Evolutionary conservation across 2,113 vertebrate species (phyloP).

Genomic region (Urocynchramus pylzowi): DNA sequence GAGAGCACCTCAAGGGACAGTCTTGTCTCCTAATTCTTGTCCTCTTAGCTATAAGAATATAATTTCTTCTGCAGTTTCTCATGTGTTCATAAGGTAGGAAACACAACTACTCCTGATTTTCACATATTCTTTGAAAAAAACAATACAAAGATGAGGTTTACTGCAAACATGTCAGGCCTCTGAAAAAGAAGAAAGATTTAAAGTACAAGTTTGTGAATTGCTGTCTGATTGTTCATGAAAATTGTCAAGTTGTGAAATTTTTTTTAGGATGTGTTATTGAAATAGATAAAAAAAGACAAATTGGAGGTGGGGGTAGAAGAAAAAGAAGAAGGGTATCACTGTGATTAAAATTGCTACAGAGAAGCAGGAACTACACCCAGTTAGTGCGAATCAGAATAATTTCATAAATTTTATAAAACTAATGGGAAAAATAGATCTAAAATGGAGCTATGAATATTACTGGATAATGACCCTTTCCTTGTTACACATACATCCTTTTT

Average conservation of each 20-base stretch:
- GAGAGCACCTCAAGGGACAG: rapidly evolving
- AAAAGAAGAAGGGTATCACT: neutral
- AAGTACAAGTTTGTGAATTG: neutral
- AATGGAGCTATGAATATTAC: neutral
- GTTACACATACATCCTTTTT: neutral
- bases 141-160: neutral
- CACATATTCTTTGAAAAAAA: neutral
- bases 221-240: neutral
- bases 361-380: neutral
- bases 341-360: neutral
- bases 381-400: neutral
- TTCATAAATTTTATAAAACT: neutral
- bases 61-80: neutral
- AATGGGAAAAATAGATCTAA: neutral
- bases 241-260: neutral
- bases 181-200: neutral
- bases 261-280: neutral
- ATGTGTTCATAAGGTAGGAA: neutral
- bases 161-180: neutral
- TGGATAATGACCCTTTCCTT: neutral
- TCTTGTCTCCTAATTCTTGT: neutral
- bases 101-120: neutral
- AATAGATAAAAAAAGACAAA: neutral
- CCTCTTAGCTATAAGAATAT: neutral
- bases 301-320: neutral